Conservation (phyloP, 2,888 invertebrate species). For the Pandemis corylana region DNA sequence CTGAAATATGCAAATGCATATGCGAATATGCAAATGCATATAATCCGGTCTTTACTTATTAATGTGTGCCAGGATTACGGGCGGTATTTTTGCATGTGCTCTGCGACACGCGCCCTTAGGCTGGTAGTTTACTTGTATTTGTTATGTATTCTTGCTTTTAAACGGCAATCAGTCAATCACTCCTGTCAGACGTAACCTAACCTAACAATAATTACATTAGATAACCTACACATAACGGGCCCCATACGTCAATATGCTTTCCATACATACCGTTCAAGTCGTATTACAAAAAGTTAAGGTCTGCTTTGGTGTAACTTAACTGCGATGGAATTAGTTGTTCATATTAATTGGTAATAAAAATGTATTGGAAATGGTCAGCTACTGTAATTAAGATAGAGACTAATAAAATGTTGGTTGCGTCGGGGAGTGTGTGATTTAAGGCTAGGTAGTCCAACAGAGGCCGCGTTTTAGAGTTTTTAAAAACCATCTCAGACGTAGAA, state of each 20-base stretch:
- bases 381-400: constrained; percentile 31
- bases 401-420: neutral
- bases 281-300: neutral
- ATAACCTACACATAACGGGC: constrained; percentile 30
- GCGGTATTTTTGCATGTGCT: too few species aligned
- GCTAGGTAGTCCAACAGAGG: too few species aligned
- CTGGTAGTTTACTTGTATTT: neutral
- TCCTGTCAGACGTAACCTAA: constrained; percentile 32
- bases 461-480: too few species aligned
- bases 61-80: too few species aligned
- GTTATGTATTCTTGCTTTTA: neutral
- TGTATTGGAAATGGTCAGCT: constrained; percentile 23
- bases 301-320: neutral
- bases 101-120: too few species aligned
- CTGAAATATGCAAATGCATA: too few species aligned
- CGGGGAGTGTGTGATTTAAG: neutral
- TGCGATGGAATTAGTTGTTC: neutral
- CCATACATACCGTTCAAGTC: neutral
- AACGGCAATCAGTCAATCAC: constrained; percentile 36
- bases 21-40: too few species aligned
- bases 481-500: too few species aligned
- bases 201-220: constrained; percentile 41
- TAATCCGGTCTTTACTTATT: too few species aligned
- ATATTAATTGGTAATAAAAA: constrained; percentile 38
- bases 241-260: constrained; percentile 14